Conservation (phyloP, 2,888 invertebrate species). For the Spilosoma lubricipeda region DNA sequence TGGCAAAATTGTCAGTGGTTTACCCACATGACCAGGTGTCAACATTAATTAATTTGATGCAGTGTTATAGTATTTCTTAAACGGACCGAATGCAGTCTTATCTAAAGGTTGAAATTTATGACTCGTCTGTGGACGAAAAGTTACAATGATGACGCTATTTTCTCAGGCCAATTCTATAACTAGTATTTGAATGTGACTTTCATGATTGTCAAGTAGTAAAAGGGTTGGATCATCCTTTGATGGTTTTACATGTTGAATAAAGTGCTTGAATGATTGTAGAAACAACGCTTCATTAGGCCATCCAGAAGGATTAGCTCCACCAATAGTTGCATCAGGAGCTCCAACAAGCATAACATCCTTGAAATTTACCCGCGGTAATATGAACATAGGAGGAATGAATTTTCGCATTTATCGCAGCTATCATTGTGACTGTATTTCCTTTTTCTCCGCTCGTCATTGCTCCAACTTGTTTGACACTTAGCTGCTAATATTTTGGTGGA, state of each 20-base stretch:
- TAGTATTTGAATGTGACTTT: background rate
- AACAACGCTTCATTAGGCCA: constrained; percentile 6
- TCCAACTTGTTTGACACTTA: no score
- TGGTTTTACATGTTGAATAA: constrained; percentile 2
- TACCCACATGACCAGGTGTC: background rate
- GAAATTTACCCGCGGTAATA: constrained; percentile 38
- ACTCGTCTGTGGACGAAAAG: background rate
- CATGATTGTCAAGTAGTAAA: constrained; percentile 9
- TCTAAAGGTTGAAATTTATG: constrained; percentile 11
- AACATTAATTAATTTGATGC: background rate
- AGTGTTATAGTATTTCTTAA: constrained; percentile 1
- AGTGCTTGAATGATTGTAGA: background rate
- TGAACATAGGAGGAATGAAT: constrained; percentile 38
- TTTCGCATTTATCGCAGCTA: constrained; percentile 31
- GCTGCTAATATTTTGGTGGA: no score
- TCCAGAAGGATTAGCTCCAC: constrained; percentile 5
- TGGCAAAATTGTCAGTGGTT: background rate
- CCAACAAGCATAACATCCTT: constrained; percentile 36
- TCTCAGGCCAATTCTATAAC: background rate
- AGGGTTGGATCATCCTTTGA: background rate
- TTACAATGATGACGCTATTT: background rate
- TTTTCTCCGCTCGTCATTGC: no score
- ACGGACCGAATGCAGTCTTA: constrained; percentile 4
- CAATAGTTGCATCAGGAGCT: constrained; percentile 29
- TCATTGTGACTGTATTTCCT: constrained; percentile 22